Evolutionary conservation across 64 coral and sea anemone species (phyloP).

Genomic region (Actinia equina): DNA sequence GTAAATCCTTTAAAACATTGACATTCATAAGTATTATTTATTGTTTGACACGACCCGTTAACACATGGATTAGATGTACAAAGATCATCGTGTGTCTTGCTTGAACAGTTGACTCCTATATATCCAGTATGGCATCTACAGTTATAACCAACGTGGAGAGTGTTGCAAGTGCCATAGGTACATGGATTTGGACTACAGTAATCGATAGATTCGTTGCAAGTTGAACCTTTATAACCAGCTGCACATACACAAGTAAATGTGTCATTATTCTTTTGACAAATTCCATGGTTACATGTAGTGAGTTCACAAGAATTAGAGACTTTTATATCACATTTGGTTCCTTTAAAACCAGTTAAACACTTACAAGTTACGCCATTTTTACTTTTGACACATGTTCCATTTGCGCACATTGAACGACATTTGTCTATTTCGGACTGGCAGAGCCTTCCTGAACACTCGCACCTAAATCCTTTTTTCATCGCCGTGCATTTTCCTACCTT

Average conservation of each 20-base stretch:
- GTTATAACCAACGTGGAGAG: background rate
- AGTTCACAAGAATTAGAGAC: conserved; percentile 22
- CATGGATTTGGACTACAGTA: conserved; percentile 64
- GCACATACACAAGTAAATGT: conserved; percentile 20
- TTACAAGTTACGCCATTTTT: conserved; percentile 22
- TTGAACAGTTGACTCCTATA: conserved; percentile 23
- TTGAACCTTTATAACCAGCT: conserved; percentile 7
- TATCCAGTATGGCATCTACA: conserved; percentile 56
- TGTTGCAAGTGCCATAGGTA: conserved; percentile 41
- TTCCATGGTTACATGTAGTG: conserved; percentile 60
- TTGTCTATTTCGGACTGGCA: conserved; percentile 27
- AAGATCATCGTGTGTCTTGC: conserved; percentile 3
- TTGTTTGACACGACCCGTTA: conserved; percentile 36
- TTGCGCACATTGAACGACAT: conserved; percentile 32
- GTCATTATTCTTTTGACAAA: conserved; percentile 18
- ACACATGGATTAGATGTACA: conserved; percentile 49
- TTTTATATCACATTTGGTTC: conserved; percentile 46
- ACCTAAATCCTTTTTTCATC: background rate
- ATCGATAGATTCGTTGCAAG: conserved; percentile 5
- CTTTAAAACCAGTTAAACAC: conserved; percentile 51
- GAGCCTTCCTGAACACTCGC: conserved; percentile 18
- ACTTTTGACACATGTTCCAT: conserved; percentile 22
- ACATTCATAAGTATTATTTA: background rate
- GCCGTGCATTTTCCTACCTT: background rate
- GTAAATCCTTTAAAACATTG: conserved; percentile 40